A percentile compares a stretch with the other conserved stretches of the same genome.
Conservation (phyloP, 53 echinoderm and acorn worm species). For the Glandiceps talaboti region DNA sequence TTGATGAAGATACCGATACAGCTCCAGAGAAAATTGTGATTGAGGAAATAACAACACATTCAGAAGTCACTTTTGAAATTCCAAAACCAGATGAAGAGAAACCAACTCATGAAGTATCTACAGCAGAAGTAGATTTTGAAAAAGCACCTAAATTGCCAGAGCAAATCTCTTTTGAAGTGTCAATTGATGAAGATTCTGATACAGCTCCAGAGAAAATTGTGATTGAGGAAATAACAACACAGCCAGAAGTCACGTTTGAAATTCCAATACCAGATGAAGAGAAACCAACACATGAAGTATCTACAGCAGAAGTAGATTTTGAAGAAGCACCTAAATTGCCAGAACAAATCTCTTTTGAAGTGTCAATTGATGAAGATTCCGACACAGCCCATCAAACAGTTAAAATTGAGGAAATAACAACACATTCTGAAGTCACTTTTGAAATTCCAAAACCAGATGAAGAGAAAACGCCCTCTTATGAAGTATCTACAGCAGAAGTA, state of each 20-base stretch:
- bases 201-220: background rate
- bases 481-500: background rate
- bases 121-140: background rate
- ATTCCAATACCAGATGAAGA: constrained; percentile 6
- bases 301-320: too few species aligned
- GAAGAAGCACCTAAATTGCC: background rate
- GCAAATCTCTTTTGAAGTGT: background rate
- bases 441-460: too few species aligned
- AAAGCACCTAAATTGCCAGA: background rate
- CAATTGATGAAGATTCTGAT: too few species aligned
- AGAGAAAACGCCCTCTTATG: too few species aligned
- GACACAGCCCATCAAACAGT: too few species aligned
- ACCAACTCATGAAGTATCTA: background rate
- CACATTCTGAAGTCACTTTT: too few species aligned
- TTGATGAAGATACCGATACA: background rate
- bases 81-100: background rate
- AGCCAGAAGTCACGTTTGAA: background rate
- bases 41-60: background rate
- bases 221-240: background rate
- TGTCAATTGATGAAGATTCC: background rate
- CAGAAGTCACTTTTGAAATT: background rate
- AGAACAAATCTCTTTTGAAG: background rate
- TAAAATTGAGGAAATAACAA: too few species aligned
- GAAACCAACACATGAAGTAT: constrained; percentile 5
- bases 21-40: background rate